Evolutionary conservation across 2,113 vertebrate genomes (phyloP).

Genomic region (Amphilophus citrinellus): DNA sequence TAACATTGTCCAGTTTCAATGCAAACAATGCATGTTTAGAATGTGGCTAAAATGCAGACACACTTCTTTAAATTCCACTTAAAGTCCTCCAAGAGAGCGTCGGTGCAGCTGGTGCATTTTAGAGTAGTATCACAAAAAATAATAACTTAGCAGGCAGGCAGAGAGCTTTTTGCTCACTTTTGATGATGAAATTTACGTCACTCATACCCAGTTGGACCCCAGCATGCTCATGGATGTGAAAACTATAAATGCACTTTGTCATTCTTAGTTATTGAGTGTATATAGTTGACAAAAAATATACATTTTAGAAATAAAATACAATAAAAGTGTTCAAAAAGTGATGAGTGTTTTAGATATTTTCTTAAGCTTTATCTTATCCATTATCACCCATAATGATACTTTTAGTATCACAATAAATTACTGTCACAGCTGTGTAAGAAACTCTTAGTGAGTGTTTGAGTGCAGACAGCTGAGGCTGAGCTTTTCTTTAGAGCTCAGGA

Average conservation of each 20-base stretch:
- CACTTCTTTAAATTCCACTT: not conserved
- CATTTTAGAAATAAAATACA: not conserved
- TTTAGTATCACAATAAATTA: too few species aligned
- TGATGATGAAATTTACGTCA: not conserved
- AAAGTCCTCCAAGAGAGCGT: not conserved
- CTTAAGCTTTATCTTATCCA: too few species aligned
- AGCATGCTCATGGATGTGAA: too few species aligned
- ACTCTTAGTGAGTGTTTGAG: not conserved
- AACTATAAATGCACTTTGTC: not conserved
- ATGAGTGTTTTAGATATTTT: too few species aligned
- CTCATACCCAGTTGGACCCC: too few species aligned
- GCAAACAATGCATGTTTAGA: not conserved
- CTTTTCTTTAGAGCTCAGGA: not conserved
- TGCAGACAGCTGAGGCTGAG: not conserved
- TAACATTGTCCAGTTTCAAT: not conserved
- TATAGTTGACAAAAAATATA: not conserved
- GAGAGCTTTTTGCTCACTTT: not conserved
- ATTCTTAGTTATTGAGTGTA: too few species aligned
- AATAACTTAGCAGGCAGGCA: too few species aligned
- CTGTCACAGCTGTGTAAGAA: not conserved
- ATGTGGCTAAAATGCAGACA: conserved; percentile 3
- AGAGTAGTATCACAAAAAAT: not conserved
- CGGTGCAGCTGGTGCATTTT: not conserved
- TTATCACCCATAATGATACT: too few species aligned
- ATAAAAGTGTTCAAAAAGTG: not conserved